Conservation (phyloP, 2,113 vertebrate genomes). For the Psittacus erithacus region DNA sequence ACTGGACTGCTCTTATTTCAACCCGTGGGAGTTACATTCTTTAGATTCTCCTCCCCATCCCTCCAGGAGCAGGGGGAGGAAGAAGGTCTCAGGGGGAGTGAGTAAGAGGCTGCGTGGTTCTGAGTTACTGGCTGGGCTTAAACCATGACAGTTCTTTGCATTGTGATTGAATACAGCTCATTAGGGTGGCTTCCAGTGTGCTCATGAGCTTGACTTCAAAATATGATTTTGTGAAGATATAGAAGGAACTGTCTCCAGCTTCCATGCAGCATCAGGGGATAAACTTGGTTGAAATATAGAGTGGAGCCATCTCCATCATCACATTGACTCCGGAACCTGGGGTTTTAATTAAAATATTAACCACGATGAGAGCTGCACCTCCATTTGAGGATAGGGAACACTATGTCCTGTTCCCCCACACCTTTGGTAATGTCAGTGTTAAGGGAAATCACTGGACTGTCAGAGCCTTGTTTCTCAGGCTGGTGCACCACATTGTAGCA, state of each 20-base stretch:
- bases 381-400: neutral
- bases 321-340: accelerated
- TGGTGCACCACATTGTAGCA: accelerated
- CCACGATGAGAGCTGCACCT: neutral
- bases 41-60: no score
- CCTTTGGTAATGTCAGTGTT: neutral
- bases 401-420: neutral
- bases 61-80: no score
- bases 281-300: neutral
- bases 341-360: neutral
- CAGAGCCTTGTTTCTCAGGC: neutral
- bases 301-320: neutral
- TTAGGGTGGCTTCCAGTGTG: neutral
- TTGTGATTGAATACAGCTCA: neutral
- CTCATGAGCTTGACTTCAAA: neutral
- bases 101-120: no score
- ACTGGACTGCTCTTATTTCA: no score
- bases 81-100: no score
- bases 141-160: no score
- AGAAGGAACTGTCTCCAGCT: neutral
- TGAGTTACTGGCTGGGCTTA: no score
- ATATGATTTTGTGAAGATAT: neutral
- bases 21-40: no score
- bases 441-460: neutral
- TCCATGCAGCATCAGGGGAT: neutral